Evolutionary conservation across 2,888 invertebrate genomes (phyloP), one percentile per base, ranked within the genome.

Genomic region (Agrotis clavis): DNA sequence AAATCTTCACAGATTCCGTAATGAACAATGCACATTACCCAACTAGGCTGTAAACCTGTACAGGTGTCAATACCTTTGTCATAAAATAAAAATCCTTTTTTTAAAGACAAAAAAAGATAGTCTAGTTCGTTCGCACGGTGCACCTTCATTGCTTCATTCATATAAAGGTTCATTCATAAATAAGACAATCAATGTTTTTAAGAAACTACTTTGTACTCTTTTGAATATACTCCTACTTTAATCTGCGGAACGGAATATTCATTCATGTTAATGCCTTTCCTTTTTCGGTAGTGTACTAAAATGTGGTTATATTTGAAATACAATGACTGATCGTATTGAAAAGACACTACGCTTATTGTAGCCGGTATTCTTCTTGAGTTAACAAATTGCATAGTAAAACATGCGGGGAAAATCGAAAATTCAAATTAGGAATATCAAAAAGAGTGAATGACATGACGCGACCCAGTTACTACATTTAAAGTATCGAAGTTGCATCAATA

Each of bases 31-130:
- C 45, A 50, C 70, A 79, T 81, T 85, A 84, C 82, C 73, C 79
- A 84, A 85, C 72, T 71, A 70, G 71, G 72, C 77, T 79, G 79
- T 79, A 81, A 76, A 81, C 67, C 79, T 76, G 73, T 77, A 84
- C 84, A 84, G 85, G 85, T 84, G 83, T 76, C 79, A 82, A 80
- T 76, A 74, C 74, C 74, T 76, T 84, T 84, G 74, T 85, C 72
- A 71, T 67, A 77, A 77, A 78, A 70, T 62, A 79, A 76, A 80
- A 78, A 70, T 60, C 65, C 66, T 74, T 71, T 78, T 79, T 69
- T 69, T 5, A 70, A 59, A 71, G 50, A 79, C 50, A 77, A 77
- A 76, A 79, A 77, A 76, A 76, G 57, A 18, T 59, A 61, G 77
- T 54, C 50, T 73, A 51, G 60, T 79, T 74, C 68, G 61, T 77